Evolutionary conservation across 1,140 invertebrate species (phyloP), one percentile per base, ranked within the genome.

Genomic region (Euwallacea similis): DNA sequence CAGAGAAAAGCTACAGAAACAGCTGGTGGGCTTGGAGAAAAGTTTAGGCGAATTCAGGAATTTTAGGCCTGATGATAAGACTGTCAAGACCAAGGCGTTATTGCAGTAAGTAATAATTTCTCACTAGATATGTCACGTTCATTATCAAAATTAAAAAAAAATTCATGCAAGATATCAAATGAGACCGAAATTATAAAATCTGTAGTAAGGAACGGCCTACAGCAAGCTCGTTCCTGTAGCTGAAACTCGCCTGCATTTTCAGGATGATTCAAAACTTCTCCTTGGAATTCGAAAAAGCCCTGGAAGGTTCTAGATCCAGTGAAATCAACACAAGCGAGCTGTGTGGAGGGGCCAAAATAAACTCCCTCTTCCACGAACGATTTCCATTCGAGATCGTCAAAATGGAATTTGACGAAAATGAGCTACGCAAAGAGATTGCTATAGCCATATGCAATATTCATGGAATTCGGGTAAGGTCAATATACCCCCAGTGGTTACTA

Each of bases 321-420:
- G 88, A 93, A 79, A 96, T 99, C 74, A 98, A 97, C 81, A 99
- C 97, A 41, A 95, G 91, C 80, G 98, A 99, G 83, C 84, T 99
- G 33, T 98, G 96, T 33, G 98, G 98, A 74, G 98, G 98, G 85
- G 98, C 98, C 71, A 97, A 98, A 85, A 99, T 99, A 78, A 99
- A 99, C 85, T 88, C 97, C 76, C 87, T 99, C 72, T 99, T 99
- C 84, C 97, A 99, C 81, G 98, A 99, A 85, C 86, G 98, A 77
- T 98, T 99, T 83, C 98, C 97, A n/a, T 99, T 99, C 85, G 97
- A 99, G 87, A 96, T 99, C 80, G 98, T 99, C 66, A 99, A 99
- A 84, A 92, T 92, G 94, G 97, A 98, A 81, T 98, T 98, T 83
- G 97, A 99, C 82, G 98, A 99, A 82, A 98, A 98, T 83, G 98